These are phyloP conservation scores for Parauchenoglanis ngamensis DNA, from an alignment of 2,797 vertebrate species.

Conservation along the genomic window DNA sequence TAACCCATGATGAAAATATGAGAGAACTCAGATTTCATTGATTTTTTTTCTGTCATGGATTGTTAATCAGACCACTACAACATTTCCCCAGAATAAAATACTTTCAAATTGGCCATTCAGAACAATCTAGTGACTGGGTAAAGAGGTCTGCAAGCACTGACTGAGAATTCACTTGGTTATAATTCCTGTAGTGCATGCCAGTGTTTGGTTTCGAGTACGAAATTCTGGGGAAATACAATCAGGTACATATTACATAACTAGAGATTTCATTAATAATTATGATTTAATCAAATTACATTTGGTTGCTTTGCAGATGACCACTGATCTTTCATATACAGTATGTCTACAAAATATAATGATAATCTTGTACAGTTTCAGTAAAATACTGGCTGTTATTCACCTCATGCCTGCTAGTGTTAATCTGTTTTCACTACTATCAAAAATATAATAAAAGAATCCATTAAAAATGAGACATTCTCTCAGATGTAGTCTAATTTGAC, in stretches of 20 bases:
- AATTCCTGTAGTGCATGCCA: too few relatives aligned
- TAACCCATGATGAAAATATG: not conserved
- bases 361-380: not conserved
- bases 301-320: not conserved
- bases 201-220: too few relatives aligned
- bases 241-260: not conserved
- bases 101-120: too few relatives aligned
- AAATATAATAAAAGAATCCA: not conserved
- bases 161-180: too few relatives aligned
- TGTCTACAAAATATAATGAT: not conserved
- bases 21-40: not conserved
- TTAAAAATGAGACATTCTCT: not conserved
- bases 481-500: not conserved
- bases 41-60: not conserved
- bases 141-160: too few relatives aligned
- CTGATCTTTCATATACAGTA: too few relatives aligned
- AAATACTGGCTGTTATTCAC: not conserved
- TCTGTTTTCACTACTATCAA: not conserved
- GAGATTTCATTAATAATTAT: not conserved
- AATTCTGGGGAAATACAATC: not conserved
- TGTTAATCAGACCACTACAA: not conserved
- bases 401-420: not conserved
- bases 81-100: not conserved
- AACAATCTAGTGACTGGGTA: not conserved
- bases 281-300: not conserved